A percentile compares a stretch with the other conserved stretches of the same genome.
Conservation (phyloP, 2,797 vertebrate species). For the Holocentrus rufus region DNA sequence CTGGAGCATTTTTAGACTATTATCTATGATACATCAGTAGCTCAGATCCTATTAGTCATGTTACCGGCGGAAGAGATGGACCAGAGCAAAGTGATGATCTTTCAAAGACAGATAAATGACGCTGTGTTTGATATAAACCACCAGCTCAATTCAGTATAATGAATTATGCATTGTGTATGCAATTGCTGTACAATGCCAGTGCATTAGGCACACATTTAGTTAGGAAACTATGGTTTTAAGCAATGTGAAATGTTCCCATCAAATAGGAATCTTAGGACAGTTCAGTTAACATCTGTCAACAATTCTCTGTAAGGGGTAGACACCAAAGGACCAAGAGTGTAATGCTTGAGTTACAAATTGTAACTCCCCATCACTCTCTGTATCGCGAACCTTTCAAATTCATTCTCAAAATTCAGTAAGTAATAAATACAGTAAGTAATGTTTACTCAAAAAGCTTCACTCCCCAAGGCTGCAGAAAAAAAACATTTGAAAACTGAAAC, state of each 20-base stretch:
- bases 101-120: constrained; percentile 11
- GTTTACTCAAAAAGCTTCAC: constrained; percentile 3
- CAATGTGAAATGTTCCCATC: constrained; percentile 30
- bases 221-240: constrained; percentile 17
- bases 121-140: constrained; percentile 19
- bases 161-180: not conserved
- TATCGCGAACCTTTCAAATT: not conserved
- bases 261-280: constrained; percentile 2
- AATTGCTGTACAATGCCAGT: constrained; percentile 10
- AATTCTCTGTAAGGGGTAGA: constrained; percentile 9
- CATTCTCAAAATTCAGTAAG: not conserved
- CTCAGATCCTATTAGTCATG: constrained; percentile 15
- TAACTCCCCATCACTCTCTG: not conserved
- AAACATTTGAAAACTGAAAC: not conserved
- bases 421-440: not conserved
- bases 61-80: constrained; percentile 22
- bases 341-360: not conserved
- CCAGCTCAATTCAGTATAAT: not conserved
- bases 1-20: constrained; percentile 15
- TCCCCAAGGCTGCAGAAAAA: not conserved
- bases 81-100: not conserved
- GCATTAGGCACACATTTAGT: constrained; percentile 12
- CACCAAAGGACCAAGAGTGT: not conserved
- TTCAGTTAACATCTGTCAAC: too few species aligned
- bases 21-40: constrained; percentile 36